Conservation (phyloP, 2,888 invertebrate genomes). For the Platerodrilus igneus region DNA sequence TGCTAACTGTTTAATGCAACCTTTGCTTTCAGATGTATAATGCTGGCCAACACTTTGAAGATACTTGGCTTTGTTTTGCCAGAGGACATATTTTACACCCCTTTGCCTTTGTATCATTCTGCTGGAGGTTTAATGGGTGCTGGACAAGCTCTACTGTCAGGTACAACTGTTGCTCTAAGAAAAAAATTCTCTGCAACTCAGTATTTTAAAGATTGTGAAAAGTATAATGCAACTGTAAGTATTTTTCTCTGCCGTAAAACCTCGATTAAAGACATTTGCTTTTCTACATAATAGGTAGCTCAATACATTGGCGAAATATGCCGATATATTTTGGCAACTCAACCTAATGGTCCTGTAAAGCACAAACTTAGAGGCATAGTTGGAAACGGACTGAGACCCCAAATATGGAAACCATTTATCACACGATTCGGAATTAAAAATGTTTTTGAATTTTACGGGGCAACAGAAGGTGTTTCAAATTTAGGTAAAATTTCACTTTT, state of each 20-base stretch:
- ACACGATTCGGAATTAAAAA: conserved; percentile 56
- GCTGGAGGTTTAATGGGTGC: conserved; percentile 86
- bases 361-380: conserved; percentile 80
- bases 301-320: conserved; percentile 91
- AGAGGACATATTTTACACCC: conserved; percentile 80
- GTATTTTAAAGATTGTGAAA: conserved; percentile 91
- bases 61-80: no score
- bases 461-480: conserved; percentile 96
- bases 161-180: conserved; percentile 75
- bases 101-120: conserved; percentile 91
- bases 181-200: conserved; percentile 90
- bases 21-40: conserved; percentile 3
- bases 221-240: conserved; percentile 81
- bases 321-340: conserved; percentile 73
- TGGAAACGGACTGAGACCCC: conserved; percentile 90
- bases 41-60: background rate
- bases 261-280: background rate
- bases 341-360: conserved; percentile 59
- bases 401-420: conserved; percentile 89
- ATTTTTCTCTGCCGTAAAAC: no score
- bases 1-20: no score
- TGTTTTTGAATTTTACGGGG: conserved; percentile 92
- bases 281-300: conserved; percentile 56
- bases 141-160: conserved; percentile 71
- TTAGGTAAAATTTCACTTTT: conserved; percentile 64